These are phyloP conservation scores for Orchestes rusci DNA, from an alignment of 2,888 invertebrate species.

Conservation along the genomic window DNA sequence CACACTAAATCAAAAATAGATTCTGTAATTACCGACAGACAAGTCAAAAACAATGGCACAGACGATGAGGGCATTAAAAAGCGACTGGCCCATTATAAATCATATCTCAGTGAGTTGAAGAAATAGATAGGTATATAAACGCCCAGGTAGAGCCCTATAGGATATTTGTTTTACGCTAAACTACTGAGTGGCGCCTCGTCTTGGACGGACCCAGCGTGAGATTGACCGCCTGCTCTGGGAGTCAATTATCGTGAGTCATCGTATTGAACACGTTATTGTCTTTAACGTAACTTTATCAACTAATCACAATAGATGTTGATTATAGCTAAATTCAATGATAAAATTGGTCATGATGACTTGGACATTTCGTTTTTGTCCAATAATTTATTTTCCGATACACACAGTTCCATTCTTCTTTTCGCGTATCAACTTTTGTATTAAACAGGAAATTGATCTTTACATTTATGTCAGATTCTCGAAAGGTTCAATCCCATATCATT, in stretches of 20 bases:
- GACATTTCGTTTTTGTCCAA: too few relatives aligned
- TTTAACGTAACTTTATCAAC: too few relatives aligned
- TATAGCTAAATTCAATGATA: too few relatives aligned
- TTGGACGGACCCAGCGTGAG: constrained; percentile 20
- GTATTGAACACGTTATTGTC: too few relatives aligned
- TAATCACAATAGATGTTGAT: too few relatives aligned
- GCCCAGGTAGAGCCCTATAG: constrained; percentile 35
- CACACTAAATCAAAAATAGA: constrained; percentile 1
- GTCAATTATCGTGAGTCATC: constrained; percentile 20
- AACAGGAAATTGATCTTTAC: too few relatives aligned
- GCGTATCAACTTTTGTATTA: too few relatives aligned
- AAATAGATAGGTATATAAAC: constrained; percentile 35
- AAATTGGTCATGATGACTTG: too few relatives aligned
- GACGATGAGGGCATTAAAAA: constrained; percentile 9
- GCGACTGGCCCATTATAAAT: constrained; percentile 17
- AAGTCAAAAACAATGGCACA: constrained; percentile 13
- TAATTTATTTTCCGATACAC: too few relatives aligned
- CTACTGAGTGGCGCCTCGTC: constrained; percentile 25
- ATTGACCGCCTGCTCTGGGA: constrained; percentile 18
- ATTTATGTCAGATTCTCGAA: too few relatives aligned
- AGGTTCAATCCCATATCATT: too few relatives aligned
- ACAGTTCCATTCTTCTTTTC: too few relatives aligned
- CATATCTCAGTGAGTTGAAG: constrained; percentile 28
- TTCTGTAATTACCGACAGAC: constrained; percentile 12
- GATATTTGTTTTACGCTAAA: constrained; percentile 25